Evolutionary conservation across 2,797 vertebrate species (phyloP).

Genomic region (Lacerta viridis): DNA sequence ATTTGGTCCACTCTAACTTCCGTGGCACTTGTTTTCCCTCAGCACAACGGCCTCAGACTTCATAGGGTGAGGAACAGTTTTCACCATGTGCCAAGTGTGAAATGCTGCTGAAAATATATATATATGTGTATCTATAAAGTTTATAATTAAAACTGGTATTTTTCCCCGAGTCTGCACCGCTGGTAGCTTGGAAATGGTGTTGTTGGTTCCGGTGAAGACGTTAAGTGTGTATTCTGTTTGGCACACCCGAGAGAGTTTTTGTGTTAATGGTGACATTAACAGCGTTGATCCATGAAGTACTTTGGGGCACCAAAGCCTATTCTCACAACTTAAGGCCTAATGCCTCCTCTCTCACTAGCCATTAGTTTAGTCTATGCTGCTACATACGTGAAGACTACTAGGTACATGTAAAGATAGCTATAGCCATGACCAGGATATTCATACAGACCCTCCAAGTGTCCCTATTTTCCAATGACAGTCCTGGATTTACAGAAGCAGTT

Average conservation of each 20-base stretch:
- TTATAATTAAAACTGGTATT: conserved; percentile 54
- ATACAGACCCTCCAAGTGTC: not conserved
- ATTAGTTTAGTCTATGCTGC: conserved; percentile 24
- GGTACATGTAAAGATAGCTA: conserved; percentile 3
- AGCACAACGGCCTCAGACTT: conserved; percentile 45
- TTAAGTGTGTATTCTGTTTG: not conserved
- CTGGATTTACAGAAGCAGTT: no score
- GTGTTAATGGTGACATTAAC: conserved; percentile 50
- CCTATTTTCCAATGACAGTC: not conserved
- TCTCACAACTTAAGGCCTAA: conserved; percentile 11
- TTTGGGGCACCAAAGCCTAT: not conserved
- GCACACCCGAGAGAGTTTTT: conserved; percentile 28
- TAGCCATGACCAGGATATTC: not conserved
- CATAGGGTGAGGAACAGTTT: conserved; percentile 52
- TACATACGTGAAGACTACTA: conserved; percentile 16
- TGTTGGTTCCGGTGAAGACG: not conserved
- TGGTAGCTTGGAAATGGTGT: conserved; percentile 24
- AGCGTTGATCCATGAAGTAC: conserved; percentile 34
- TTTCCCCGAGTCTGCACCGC: conserved; percentile 45
- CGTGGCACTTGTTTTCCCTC: conserved; percentile 39
- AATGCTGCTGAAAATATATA: conserved; percentile 44
- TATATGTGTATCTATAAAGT: conserved; percentile 32
- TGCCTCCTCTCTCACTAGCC: not conserved
- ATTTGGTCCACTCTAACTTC: conserved; percentile 55
- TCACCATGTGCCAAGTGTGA: conserved; percentile 46